A percentile compares a stretch with the other conserved stretches of the same genome.
These are phyloP conservation scores for Oncorhynchus clarkii DNA, from an alignment of 2,113 vertebrate genomes.

Conservation along the genomic window DNA sequence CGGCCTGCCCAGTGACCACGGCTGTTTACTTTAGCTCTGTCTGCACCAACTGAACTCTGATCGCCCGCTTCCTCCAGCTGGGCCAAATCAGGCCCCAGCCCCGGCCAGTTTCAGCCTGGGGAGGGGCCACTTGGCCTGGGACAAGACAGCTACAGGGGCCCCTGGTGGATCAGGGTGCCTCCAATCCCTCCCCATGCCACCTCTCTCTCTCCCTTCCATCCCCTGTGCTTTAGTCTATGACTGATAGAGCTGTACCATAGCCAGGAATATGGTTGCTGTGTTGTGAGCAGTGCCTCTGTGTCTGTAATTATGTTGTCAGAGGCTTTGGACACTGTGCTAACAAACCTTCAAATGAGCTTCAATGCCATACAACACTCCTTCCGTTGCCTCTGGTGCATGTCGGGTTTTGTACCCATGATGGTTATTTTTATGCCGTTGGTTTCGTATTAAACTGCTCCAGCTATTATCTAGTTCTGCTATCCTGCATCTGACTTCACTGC, in stretches of 20 bases:
- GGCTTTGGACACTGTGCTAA: conserved; percentile 14
- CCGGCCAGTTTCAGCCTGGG: conserved; percentile 52
- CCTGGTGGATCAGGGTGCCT: conserved; percentile 61
- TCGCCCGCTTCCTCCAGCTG: conserved; percentile 96
- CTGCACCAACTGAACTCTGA: conserved; percentile 92
- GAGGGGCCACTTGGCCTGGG: conserved; percentile 62
- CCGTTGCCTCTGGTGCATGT: too few relatives aligned
- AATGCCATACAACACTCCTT: too few relatives aligned
- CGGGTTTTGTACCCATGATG: too few relatives aligned
- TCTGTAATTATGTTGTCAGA: conserved; percentile 71
- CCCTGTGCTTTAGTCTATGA: conserved; percentile 44
- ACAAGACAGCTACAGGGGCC: conserved; percentile 49
- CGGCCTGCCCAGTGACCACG: conserved; percentile 95
- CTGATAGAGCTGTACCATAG: conserved; percentile 36
- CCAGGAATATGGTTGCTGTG: conserved; percentile 48
- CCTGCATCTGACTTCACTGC: too few relatives aligned
- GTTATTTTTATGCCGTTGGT: too few relatives aligned
- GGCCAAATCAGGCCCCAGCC: conserved; percentile 86
- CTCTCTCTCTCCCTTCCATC: conserved; percentile 34
- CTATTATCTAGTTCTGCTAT: too few relatives aligned
- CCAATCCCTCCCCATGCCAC: conserved; percentile 39
- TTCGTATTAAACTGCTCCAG: too few relatives aligned
- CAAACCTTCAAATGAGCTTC: too few relatives aligned
- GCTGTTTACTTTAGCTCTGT: conserved; percentile 99
- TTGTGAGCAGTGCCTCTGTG: conserved; percentile 34